These are phyloP conservation scores for Hyla sarda DNA, from an alignment of 2,113 vertebrate genomes.

Conservation along the genomic window DNA sequence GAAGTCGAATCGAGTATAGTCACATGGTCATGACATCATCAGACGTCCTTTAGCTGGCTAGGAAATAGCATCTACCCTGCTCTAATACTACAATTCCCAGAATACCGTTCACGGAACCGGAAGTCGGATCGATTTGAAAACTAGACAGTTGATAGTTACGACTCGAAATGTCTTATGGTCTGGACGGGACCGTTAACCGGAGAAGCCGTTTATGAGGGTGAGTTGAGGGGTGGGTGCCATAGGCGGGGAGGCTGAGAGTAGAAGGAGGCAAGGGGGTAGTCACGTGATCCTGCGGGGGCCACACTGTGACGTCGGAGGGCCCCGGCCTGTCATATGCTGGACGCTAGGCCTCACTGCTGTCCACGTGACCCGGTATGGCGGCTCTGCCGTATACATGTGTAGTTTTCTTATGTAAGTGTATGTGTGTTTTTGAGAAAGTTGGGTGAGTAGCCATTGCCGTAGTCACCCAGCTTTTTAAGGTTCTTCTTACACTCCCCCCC, in stretches of 20 bases:
- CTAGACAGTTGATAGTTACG: neutral
- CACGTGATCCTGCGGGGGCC: neutral
- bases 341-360: neutral
- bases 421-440: neutral
- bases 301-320: neutral
- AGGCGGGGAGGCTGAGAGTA: too few relatives aligned
- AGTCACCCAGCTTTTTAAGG: too few relatives aligned
- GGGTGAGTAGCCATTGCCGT: too few relatives aligned
- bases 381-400: too few relatives aligned
- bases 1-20: neutral
- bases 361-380: neutral
- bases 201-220: neutral
- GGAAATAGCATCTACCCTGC: neutral
- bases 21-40: too few relatives aligned
- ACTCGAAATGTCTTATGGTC: neutral
- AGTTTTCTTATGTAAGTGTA: too few relatives aligned
- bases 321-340: neutral
- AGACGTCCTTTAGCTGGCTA: too few relatives aligned
- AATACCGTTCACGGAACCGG: neutral
- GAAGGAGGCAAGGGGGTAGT: too few relatives aligned
- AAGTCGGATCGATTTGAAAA: neutral
- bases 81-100: neutral
- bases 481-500: too few relatives aligned
- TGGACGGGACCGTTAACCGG: neutral
- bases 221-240: too few relatives aligned